Percentiles rank a stretch among this genome's conserved stretches.
Evolutionary conservation across 2,113 vertebrate species (phyloP).

Genomic region (Centropus unirufus): DNA sequence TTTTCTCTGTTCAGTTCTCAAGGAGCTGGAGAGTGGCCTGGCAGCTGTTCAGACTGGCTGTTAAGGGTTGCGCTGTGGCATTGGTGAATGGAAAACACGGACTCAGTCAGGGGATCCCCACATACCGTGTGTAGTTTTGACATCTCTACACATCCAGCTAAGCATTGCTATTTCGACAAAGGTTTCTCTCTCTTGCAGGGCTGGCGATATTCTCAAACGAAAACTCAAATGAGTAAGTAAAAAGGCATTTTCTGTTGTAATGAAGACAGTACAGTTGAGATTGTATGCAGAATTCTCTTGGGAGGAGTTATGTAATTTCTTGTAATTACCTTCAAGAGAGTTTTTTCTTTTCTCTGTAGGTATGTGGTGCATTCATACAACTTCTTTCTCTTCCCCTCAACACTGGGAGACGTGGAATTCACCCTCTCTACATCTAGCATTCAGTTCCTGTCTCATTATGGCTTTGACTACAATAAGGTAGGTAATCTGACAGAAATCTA

Average conservation of each 20-base stretch:
- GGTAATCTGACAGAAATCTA: neutral
- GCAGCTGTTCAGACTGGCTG: neutral
- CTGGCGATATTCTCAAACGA: constrained; percentile 76
- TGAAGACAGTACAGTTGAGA: neutral
- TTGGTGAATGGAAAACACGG: neutral
- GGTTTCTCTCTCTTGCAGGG: constrained; percentile 46
- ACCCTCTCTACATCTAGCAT: constrained; percentile 75
- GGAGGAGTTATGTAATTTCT: neutral
- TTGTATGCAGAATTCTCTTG: neutral
- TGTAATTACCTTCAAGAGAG: neutral
- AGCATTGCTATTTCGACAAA: neutral
- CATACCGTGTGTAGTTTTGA: neutral
- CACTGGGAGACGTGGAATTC: constrained; percentile 74
- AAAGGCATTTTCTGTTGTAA: neutral
- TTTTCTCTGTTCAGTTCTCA: neutral
- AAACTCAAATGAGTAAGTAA: constrained; percentile 74
- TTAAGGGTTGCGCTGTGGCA: neutral
- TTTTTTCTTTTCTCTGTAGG: constrained; percentile 41
- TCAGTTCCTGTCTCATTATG: constrained; percentile 77
- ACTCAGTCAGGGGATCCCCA: neutral
- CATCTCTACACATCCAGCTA: neutral
- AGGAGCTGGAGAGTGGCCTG: neutral
- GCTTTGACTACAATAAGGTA: constrained; percentile 83
- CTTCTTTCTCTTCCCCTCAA: constrained; percentile 80
- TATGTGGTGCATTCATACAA: constrained; percentile 77